A percentile compares a stretch with the other conserved stretches of the same genome.
These are phyloP conservation scores for Maniola jurtina DNA, from an alignment of 1,140 invertebrate genomes.

Conservation along the genomic window DNA sequence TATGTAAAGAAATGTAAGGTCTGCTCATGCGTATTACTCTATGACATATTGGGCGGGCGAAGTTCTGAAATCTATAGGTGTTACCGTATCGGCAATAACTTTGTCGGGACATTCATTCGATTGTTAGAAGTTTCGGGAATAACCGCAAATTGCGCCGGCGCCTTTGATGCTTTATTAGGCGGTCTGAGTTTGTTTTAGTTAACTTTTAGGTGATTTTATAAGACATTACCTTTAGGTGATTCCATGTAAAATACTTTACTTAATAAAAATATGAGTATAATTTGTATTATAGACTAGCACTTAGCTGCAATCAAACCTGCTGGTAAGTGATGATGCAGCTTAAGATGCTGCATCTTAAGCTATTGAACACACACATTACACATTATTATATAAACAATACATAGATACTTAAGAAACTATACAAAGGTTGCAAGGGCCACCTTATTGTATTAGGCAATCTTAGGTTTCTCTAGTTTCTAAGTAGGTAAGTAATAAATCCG, in stretches of 20 bases:
- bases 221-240: too few relatives aligned
- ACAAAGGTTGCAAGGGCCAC: too few relatives aligned
- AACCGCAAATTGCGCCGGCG: constrained; percentile 21
- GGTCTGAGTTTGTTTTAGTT: neutral
- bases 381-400: too few relatives aligned
- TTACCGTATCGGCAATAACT: constrained; percentile 20
- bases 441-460: too few relatives aligned
- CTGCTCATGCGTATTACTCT: constrained; percentile 7
- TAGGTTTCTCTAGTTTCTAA: neutral
- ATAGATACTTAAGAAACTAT: too few relatives aligned
- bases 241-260: too few relatives aligned
- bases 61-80: constrained; percentile 33
- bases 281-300: too few relatives aligned
- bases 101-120: constrained; percentile 28
- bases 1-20: neutral
- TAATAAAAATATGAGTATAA: too few relatives aligned
- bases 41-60: constrained; percentile 12
- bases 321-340: too few relatives aligned
- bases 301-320: too few relatives aligned
- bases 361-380: too few relatives aligned
- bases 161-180: constrained; percentile 19
- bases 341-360: too few relatives aligned
- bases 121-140: constrained; percentile 28
- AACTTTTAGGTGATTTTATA: neutral
- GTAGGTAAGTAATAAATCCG: neutral